Evolutionary conservation across 2,888 invertebrate species (phyloP).

Genomic region (Hoplodrina ambigua): DNA sequence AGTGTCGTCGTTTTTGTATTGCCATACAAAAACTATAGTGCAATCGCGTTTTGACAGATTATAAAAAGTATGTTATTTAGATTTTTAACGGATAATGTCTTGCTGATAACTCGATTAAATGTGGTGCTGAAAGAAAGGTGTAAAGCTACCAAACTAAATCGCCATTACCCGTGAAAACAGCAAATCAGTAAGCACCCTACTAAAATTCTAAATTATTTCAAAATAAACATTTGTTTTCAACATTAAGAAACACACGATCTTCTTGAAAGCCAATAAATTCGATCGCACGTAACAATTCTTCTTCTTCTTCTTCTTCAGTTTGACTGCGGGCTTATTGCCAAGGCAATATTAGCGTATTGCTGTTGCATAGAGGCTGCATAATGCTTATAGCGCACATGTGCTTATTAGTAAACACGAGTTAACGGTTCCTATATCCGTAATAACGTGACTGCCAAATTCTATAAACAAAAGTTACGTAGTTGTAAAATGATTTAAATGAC

Average conservation of each 20-base stretch:
- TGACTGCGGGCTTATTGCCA: slow-evolving; percentile 31
- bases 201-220: slow-evolving; percentile 27
- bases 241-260: slow-evolving; percentile 26
- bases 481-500: slow-evolving; percentile 2
- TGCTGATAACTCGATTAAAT: not conserved
- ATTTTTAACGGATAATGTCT: not conserved
- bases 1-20: too few species aligned
- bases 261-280: slow-evolving; percentile 46
- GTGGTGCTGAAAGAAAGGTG: not conserved
- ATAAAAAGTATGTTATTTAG: not conserved
- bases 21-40: too few species aligned
- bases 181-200: slow-evolving; percentile 24
- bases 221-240: slow-evolving; percentile 14
- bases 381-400: slow-evolving; percentile 2
- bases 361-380: slow-evolving; percentile 26
- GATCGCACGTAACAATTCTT: slow-evolving; percentile 30
- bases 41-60: too few species aligned
- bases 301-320: slow-evolving; percentile 31
- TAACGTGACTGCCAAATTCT: slow-evolving; percentile 48
- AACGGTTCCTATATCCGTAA: slow-evolving; percentile 21
- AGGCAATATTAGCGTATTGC: slow-evolving; percentile 14
- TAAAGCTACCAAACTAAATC: not conserved
- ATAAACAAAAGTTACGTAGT: slow-evolving; percentile 32
- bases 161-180: not conserved
- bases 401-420: slow-evolving; percentile 21